Evolutionary conservation across 2,797 vertebrate genomes (phyloP).

Genomic region (Sebastes minor): DNA sequence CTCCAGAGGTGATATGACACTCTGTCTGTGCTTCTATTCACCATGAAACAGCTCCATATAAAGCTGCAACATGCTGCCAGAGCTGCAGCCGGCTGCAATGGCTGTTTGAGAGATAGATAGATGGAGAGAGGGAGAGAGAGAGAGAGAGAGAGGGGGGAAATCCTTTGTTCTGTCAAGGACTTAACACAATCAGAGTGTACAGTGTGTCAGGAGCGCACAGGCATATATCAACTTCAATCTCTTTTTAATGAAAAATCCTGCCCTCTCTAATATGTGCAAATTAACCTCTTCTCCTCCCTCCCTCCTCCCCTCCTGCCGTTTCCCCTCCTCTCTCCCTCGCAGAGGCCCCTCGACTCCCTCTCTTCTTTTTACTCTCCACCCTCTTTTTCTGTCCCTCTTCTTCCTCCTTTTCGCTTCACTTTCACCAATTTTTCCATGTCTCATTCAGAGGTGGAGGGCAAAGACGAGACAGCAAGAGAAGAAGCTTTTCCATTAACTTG

Average conservation of each 20-base stretch:
- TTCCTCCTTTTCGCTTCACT: conserved; percentile 55
- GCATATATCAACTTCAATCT: conserved; percentile 90
- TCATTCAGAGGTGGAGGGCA: conserved; percentile 16
- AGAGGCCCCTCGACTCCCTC: conserved; percentile 60
- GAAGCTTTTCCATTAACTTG: conserved; percentile 56
- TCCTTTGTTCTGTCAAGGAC: conserved; percentile 87
- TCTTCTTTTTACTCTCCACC: conserved; percentile 32
- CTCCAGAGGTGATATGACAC: conserved; percentile 56
- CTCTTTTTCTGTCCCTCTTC: conserved; percentile 48
- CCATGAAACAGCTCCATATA: conserved; percentile 63
- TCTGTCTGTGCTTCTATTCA: conserved; percentile 44
- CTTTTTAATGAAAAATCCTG: conserved; percentile 89
- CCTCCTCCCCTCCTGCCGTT: conserved; percentile 30
- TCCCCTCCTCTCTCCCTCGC: conserved; percentile 55
- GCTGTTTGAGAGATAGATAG: conserved; percentile 61
- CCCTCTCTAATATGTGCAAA: conserved; percentile 89
- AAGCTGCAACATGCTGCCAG: conserved; percentile 53
- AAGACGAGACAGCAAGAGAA: not conserved
- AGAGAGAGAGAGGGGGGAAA: conserved; percentile 37
- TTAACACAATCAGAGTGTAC: conserved; percentile 85
- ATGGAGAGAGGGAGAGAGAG: conserved; percentile 25
- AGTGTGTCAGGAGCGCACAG: conserved; percentile 84
- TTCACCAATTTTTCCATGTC: conserved; percentile 44
- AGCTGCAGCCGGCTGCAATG: conserved; percentile 44
- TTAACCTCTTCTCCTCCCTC: conserved; percentile 80